These are phyloP conservation scores for Tenthredo mesomela DNA, from an alignment of 2,888 invertebrate genomes.

Conservation along the genomic window DNA sequence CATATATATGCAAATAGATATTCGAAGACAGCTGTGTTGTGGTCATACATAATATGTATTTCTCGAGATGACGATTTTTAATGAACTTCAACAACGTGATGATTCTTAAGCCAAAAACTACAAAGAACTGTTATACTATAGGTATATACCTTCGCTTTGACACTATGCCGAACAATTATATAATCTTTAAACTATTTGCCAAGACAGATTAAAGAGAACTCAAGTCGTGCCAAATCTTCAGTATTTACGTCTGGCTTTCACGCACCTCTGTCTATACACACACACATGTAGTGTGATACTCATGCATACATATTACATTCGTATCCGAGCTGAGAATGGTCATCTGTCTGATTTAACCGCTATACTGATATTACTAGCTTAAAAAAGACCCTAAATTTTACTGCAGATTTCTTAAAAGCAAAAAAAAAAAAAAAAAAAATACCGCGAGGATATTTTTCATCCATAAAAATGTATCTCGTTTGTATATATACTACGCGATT, in stretches of 20 bases:
- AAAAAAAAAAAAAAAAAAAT: not conserved
- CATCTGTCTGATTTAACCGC: constrained; percentile 11
- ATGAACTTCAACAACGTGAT: not conserved
- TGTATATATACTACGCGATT: not conserved
- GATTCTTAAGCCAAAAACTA: not conserved
- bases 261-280: not conserved
- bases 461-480: not conserved
- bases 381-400: not conserved
- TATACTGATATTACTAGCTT: not conserved
- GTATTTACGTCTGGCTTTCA: constrained; percentile 41
- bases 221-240: constrained; percentile 31
- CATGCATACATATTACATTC: not conserved
- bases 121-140: constrained; percentile 30
- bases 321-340: not conserved
- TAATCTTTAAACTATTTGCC: constrained; percentile 39
- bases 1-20: constrained; percentile 40
- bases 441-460: not conserved
- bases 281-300: not conserved
- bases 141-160: not conserved
- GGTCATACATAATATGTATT: not conserved
- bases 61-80: not conserved
- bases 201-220: constrained; percentile 29
- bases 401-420: not conserved
- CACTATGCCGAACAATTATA: constrained; percentile 10
- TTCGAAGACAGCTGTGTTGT: not conserved